These are phyloP conservation scores for Cygnus buccinator DNA, from an alignment of 2,113 vertebrate species.

Conservation along the genomic window DNA sequence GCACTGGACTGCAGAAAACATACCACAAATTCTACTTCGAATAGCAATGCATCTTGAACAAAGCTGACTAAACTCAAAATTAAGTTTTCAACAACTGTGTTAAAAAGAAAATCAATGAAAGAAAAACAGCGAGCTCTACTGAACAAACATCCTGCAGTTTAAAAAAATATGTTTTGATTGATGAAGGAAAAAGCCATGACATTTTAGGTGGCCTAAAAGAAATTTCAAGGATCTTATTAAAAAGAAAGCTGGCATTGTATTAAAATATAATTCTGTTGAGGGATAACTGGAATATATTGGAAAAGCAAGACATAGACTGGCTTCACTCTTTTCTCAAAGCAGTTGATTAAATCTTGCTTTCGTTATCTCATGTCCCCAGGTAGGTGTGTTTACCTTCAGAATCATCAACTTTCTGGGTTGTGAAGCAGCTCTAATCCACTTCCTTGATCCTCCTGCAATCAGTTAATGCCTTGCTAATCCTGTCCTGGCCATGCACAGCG, in stretches of 20 bases:
- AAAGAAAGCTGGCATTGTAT: constrained; percentile 56
- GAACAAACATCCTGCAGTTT: constrained; percentile 64
- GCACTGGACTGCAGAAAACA: background rate
- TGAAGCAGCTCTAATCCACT: constrained; percentile 8
- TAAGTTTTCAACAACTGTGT: constrained; percentile 56
- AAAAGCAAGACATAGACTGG: background rate
- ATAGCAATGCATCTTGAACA: constrained; percentile 44
- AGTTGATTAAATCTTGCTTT: constrained; percentile 29
- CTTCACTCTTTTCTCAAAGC: background rate
- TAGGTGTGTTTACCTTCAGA: background rate
- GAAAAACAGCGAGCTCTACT: constrained; percentile 47
- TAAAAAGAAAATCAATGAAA: constrained; percentile 66
- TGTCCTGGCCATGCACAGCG: background rate
- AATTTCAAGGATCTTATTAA: constrained; percentile 36
- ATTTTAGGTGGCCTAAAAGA: constrained; percentile 57
- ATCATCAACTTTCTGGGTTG: background rate
- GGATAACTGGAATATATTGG: constrained; percentile 13
- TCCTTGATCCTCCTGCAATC: constrained; percentile 1
- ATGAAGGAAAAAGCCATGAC: constrained; percentile 58
- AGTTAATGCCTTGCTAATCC: background rate
- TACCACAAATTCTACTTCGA: constrained; percentile 43
- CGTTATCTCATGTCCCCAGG: background rate
- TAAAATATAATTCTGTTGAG: constrained; percentile 22
- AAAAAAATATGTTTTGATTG: constrained; percentile 62
- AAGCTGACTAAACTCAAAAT: constrained; percentile 65